A percentile compares a stretch with the other conserved stretches of the same genome.
Evolutionary conservation across 2,113 vertebrate species (phyloP).

Genomic region (Elanus axillaris): DNA sequence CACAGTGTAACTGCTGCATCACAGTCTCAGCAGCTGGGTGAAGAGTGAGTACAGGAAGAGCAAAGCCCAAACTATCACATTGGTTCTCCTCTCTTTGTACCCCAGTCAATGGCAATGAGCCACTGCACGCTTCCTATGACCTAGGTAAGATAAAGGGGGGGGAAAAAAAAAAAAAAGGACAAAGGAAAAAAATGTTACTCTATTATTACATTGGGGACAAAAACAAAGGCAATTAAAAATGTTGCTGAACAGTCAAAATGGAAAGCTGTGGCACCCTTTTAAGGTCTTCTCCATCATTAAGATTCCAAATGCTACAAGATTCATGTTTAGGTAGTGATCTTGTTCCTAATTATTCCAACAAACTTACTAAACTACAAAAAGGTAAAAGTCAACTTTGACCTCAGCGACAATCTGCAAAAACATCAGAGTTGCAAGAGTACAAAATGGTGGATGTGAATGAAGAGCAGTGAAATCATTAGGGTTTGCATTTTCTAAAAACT

Average conservation of each 20-base stretch:
- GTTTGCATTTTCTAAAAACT: neutral
- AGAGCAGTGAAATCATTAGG: neutral
- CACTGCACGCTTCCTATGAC: neutral
- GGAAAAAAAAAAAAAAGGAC: too few species aligned
- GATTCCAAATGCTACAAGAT: neutral
- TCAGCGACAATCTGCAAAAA: neutral
- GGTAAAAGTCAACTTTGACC: neutral
- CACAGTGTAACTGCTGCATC: neutral
- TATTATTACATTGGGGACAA: neutral
- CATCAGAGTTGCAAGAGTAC: neutral
- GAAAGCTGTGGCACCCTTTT: neutral
- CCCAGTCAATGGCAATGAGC: neutral
- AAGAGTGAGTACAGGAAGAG: neutral
- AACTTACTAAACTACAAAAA: neutral
- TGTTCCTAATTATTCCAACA: neutral
- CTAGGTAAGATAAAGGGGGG: fast-evolving
- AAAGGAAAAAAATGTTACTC: neutral
- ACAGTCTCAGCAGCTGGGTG: neutral
- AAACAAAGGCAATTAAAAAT: neutral
- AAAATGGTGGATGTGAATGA: neutral
- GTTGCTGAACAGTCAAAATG: neutral
- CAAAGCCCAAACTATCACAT: neutral
- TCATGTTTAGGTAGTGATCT: neutral
- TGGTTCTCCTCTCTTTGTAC: neutral
- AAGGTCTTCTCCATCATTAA: neutral